Conservation (phyloP, 2,797 vertebrate genomes). For the Odontamblyopus rebecca region DNA sequence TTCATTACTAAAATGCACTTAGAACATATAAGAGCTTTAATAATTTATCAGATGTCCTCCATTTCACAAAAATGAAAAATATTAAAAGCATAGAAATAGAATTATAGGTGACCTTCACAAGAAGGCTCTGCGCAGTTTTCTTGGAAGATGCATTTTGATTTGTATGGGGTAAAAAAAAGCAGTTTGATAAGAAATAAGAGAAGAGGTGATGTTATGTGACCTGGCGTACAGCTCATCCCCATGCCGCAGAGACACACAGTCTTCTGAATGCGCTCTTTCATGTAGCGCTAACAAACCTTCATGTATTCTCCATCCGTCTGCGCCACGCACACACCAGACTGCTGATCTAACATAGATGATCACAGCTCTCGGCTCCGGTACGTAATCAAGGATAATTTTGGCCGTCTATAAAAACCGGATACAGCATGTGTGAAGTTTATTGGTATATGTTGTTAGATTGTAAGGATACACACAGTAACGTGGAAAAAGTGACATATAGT, state of each 20-base stretch:
- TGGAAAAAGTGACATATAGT: too few species aligned
- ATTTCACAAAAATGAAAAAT: conserved; percentile 5
- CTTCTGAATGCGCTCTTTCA: not conserved
- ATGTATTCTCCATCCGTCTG: conserved; percentile 8
- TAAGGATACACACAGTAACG: not conserved
- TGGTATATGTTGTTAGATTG: not conserved
- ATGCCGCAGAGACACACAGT: not conserved
- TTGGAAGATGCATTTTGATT: conserved; percentile 15
- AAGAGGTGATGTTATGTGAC: conserved; percentile 11
- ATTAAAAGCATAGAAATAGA: conserved; percentile 8
- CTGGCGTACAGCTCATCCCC: not conserved
- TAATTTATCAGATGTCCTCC: conserved; percentile 4
- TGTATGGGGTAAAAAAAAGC: conserved; percentile 20
- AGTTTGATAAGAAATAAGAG: conserved; percentile 19
- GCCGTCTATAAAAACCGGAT: conserved; percentile 22
- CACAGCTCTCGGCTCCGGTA: not conserved
- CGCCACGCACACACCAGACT: not conserved
- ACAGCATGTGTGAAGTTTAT: not conserved
- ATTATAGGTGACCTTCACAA: conserved; percentile 7
- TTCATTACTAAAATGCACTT: conserved; percentile 10
- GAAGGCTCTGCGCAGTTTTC: not conserved
- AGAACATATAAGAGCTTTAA: not conserved
- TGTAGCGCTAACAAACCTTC: conserved; percentile 1
- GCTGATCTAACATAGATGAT: conserved; percentile 11
- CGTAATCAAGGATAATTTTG: conserved; percentile 12